Conservation (phyloP, 2,113 vertebrate genomes). For the Phylloscopus whistleri region DNA sequence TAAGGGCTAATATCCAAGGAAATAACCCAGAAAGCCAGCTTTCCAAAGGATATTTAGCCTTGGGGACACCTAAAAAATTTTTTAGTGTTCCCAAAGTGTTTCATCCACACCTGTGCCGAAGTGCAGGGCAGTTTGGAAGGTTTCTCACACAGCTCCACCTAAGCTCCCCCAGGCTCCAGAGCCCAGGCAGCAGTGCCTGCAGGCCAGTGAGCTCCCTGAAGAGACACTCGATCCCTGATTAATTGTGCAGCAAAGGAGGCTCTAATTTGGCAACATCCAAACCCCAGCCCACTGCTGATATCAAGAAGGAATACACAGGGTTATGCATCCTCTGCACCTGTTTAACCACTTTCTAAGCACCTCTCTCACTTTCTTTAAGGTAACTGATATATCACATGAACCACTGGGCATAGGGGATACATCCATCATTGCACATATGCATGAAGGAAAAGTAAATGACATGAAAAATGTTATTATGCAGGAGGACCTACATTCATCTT, state of each 20-base stretch:
- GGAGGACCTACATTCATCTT: neutral
- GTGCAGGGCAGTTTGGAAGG: neutral
- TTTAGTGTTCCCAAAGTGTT: neutral
- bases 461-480: constrained; percentile 11
- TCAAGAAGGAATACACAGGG: neutral
- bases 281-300: neutral
- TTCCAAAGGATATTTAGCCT: constrained; percentile 49
- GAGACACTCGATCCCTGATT: neutral
- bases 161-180: neutral
- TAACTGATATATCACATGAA: neutral
- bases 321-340: neutral
- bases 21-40: constrained; percentile 35
- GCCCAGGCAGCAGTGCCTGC: neutral
- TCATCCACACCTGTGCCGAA: constrained; percentile 31
- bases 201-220: neutral
- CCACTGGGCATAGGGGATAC: neutral
- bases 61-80: neutral
- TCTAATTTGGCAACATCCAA: neutral
- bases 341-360: neutral
- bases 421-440: neutral
- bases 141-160: neutral
- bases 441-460: neutral
- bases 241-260: neutral
- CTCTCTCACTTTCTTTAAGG: neutral
- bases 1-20: constrained; percentile 14